Evolutionary conservation across 2,113 vertebrate species (phyloP).

Genomic region (Pionites leucogaster): DNA sequence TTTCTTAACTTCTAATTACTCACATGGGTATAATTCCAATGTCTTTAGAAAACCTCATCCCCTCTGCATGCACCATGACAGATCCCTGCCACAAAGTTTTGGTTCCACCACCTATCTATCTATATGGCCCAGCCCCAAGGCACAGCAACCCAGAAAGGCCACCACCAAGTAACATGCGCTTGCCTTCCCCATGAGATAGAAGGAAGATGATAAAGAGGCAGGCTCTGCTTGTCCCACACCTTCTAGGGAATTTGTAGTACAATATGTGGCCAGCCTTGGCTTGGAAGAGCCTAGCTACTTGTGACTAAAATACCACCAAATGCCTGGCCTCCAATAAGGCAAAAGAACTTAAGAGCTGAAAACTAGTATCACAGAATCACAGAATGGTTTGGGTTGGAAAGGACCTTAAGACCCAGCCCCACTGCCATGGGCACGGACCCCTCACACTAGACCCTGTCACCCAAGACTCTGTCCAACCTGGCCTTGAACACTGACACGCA

Average conservation of each 20-base stretch:
- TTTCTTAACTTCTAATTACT: background rate
- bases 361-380: background rate
- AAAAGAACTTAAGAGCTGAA: background rate
- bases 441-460: background rate
- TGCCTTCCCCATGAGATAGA: background rate
- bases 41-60: background rate
- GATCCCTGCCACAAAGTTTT: background rate
- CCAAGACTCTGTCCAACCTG: background rate
- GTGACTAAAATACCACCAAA: background rate
- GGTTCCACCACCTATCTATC: background rate
- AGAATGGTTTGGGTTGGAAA: background rate
- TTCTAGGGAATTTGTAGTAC: background rate
- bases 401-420: background rate
- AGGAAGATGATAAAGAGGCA: background rate
- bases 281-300: background rate
- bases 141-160: background rate
- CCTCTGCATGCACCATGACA: background rate
- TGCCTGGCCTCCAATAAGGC: background rate
- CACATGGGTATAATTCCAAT: accelerated
- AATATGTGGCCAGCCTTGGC: background rate
- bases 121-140: background rate
- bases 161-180: accelerated
- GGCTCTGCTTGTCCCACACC: background rate
- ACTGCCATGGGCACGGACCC: background rate
- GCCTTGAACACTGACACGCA: background rate